A percentile compares a stretch with the other conserved stretches of the same genome.
Evolutionary conservation across 2,888 invertebrate species (phyloP).

Genomic region (Drosophila lutescens): DNA sequence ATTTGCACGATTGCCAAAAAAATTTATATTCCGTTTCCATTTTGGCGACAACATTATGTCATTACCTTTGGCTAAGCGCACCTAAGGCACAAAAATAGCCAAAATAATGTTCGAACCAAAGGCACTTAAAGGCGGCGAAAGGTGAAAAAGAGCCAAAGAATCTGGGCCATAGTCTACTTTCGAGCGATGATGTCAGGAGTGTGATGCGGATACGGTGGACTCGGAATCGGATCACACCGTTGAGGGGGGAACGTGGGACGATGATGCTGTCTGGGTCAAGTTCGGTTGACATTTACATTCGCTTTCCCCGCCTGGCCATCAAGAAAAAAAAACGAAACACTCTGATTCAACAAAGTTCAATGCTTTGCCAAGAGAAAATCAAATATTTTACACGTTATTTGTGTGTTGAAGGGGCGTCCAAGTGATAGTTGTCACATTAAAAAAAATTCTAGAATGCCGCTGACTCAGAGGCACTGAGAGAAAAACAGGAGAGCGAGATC

Average conservation of each 20-base stretch:
- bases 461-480: conserved; percentile 28
- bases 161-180: conserved; percentile 47
- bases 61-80: conserved; percentile 35
- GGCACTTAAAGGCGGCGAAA: conserved; percentile 18
- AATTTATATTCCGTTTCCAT: conserved; percentile 43
- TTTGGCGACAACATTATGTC: conserved; percentile 54
- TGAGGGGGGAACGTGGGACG: conserved; percentile 52
- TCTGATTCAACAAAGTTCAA: conserved; percentile 60
- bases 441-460: conserved; percentile 27
- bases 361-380: conserved; percentile 58
- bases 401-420: conserved; percentile 19
- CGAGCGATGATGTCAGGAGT: conserved; percentile 48
- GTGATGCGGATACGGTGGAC: conserved; percentile 10
- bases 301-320: not conserved
- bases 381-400: conserved; percentile 45
- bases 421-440: conserved; percentile 36
- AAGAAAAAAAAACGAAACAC: conserved; percentile 4
- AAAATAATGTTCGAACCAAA: conserved; percentile 25
- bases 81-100: conserved; percentile 26
- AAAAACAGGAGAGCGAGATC: not conserved
- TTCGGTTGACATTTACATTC: conserved; percentile 61
- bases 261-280: conserved; percentile 66
- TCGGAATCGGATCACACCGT: conserved; percentile 21
- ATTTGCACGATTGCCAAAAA: conserved; percentile 53
- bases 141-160: conserved; percentile 34